These are phyloP conservation scores for Meriones unguiculatus DNA, from an alignment of 2,113 vertebrate genomes.

Conservation along the genomic window DNA sequence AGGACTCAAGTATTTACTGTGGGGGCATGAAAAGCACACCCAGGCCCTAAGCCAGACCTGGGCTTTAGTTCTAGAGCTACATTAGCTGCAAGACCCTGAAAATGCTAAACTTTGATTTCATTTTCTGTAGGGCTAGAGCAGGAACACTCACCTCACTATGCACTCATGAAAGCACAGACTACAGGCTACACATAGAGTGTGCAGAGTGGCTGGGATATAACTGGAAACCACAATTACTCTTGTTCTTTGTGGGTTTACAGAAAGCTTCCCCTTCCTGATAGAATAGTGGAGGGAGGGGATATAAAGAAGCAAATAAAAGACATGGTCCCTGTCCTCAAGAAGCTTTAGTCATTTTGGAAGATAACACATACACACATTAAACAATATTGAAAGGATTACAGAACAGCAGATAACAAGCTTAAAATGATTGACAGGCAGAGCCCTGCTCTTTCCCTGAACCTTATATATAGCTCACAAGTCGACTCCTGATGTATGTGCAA, in stretches of 20 bases:
- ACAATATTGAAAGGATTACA: slow-evolving; percentile 66
- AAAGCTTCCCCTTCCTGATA: background rate
- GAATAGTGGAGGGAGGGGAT: background rate
- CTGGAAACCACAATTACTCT: background rate
- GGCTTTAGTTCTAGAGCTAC: slow-evolving; percentile 17
- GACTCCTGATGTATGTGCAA: background rate
- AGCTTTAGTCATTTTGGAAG: slow-evolving; percentile 73
- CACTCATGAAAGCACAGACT: background rate
- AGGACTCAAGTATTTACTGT: background rate
- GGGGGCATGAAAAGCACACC: background rate
- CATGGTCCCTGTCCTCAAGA: slow-evolving; percentile 75
- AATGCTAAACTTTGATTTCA: background rate
- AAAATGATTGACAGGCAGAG: slow-evolving; percentile 68
- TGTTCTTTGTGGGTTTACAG: background rate
- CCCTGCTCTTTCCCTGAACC: slow-evolving; percentile 48
- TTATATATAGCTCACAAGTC: background rate
- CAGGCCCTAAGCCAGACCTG: background rate
- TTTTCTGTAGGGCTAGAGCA: background rate
- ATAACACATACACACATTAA: slow-evolving; percentile 61
- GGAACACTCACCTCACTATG: slow-evolving; percentile 26
- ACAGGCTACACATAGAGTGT: background rate
- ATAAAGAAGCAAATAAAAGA: slow-evolving; percentile 68
- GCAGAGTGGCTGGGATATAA: background rate
- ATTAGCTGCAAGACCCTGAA: background rate
- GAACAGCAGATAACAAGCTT: slow-evolving; percentile 72